Percentiles rank a stretch among this genome's conserved stretches.
phyloP scores from a whole-genome alignment of 2,888 invertebrate genomes.

The Tipula lateralis region DNA sequence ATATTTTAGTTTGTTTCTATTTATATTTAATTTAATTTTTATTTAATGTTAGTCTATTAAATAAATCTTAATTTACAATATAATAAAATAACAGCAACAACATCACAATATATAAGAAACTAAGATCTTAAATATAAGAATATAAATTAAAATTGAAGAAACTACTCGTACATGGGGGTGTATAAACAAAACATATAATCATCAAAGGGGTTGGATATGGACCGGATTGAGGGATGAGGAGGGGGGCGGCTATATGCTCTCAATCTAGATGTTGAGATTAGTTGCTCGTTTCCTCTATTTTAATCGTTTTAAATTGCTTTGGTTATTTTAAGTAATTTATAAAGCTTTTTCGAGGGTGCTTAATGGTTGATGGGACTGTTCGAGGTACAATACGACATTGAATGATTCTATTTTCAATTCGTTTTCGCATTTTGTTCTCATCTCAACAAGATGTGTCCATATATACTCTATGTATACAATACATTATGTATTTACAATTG shows the following conservation, averaged over 20 bases:
- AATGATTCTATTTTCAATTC: not conserved
- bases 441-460: no score
- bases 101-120: not conserved
- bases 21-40: constrained; percentile 6
- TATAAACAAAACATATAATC: not conserved
- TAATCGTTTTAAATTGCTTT: not conserved
- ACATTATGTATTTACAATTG: not conserved
- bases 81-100: not conserved
- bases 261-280: not conserved
- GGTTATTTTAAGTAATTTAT: not conserved
- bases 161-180: not conserved
- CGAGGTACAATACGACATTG: not conserved
- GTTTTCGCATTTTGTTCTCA: not conserved
- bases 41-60: constrained; percentile 24
- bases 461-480: not conserved
- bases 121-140: not conserved
- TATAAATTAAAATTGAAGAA: not conserved
- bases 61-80: constrained; percentile 11
- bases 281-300: not conserved
- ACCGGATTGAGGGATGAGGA: no score
- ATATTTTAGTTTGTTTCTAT: not conserved
- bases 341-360: not conserved
- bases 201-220: not conserved
- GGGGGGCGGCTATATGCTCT: not conserved
- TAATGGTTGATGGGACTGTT: not conserved